Conservation (phyloP, 2,113 vertebrate species). For the Piaya cayana region DNA sequence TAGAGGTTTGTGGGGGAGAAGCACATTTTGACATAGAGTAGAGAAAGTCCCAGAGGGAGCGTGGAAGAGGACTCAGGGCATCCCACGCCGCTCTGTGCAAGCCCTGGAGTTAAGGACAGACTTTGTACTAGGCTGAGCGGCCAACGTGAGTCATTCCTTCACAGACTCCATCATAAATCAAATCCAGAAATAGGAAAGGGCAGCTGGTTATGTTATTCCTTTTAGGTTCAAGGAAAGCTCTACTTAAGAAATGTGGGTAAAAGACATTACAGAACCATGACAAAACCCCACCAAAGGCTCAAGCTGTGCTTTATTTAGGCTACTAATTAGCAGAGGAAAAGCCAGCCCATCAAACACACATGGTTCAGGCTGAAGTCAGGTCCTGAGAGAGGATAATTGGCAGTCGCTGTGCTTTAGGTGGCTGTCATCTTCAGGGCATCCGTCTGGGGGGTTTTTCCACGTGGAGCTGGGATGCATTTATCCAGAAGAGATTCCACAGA, state of each 20-base stretch:
- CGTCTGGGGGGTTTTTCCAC: background rate
- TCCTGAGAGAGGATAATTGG: background rate
- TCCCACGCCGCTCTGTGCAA: background rate
- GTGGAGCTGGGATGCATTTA: background rate
- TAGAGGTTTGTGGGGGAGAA: background rate
- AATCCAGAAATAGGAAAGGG: constrained; percentile 57
- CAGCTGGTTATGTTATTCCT: background rate
- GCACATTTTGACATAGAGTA: background rate
- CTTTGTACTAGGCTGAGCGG: background rate
- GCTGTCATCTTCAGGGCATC: background rate
- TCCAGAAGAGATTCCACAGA: background rate
- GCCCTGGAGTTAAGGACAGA: background rate
- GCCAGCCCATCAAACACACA: background rate
- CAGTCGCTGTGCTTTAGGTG: background rate
- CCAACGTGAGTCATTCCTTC: background rate
- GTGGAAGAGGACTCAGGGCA: background rate
- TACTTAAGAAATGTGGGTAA: constrained; percentile 10
- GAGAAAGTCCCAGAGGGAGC: background rate
- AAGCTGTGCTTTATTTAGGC: background rate
- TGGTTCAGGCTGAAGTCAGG: background rate
- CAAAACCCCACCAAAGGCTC: background rate
- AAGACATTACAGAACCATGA: background rate
- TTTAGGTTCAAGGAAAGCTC: constrained; percentile 22
- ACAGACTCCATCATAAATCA: constrained; percentile 9
- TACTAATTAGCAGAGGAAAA: constrained; percentile 33